Conservation (phyloP, 2,797 vertebrate species). For the Chaetophractus vellerosus region DNA sequence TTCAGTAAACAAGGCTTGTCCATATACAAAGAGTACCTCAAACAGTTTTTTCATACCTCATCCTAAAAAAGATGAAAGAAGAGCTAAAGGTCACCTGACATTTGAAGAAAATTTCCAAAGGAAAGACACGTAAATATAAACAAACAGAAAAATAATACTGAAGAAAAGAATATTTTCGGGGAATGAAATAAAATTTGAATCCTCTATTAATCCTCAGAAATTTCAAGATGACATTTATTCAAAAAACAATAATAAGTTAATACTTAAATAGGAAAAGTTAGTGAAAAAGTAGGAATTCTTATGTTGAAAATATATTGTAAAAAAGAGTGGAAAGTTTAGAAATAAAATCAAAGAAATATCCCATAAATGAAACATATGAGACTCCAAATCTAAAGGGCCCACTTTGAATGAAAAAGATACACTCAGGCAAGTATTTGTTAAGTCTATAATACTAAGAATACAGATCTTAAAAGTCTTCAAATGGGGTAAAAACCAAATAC, state of each 20-base stretch:
- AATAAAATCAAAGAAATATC: slow-evolving; percentile 11
- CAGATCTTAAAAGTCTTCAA: background rate
- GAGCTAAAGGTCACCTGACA: background rate
- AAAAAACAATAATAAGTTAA: background rate
- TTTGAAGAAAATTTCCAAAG: background rate
- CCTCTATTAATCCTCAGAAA: slow-evolving; percentile 1
- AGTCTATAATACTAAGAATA: background rate
- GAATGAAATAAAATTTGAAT: background rate
- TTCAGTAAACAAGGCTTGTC: background rate
- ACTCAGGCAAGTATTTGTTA: background rate
- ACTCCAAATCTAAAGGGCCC: background rate
- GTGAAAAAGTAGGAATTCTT: background rate
- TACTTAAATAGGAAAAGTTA: background rate
- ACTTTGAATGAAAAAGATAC: background rate
- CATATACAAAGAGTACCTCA: background rate
- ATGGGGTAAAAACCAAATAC: background rate
- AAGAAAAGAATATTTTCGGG: background rate
- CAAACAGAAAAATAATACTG: background rate
- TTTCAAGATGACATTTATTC: slow-evolving; percentile 18
- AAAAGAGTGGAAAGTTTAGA: background rate
- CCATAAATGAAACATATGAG: background rate
- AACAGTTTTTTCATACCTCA: background rate
- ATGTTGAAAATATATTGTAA: background rate
- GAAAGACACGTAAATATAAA: background rate
- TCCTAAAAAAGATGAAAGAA: background rate